Conservation (phyloP, 2,113 vertebrate genomes). For the Oncorhynchus keta region DNA sequence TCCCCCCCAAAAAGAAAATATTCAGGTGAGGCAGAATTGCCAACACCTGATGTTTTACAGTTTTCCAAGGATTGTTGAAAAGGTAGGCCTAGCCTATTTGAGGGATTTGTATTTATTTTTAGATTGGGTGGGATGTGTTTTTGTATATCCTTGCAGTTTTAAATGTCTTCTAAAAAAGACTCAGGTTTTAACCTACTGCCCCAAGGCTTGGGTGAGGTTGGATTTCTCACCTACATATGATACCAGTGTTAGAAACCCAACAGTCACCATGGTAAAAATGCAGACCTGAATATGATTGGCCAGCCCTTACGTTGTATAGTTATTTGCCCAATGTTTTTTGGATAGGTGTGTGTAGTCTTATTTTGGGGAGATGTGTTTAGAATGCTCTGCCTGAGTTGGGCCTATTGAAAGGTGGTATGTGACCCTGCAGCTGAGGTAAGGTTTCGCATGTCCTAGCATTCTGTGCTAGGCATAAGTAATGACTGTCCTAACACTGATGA, state of each 20-base stretch:
- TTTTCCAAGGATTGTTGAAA: no score
- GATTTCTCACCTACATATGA: neutral
- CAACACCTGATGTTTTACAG: no score
- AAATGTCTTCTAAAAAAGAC: neutral
- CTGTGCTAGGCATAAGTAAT: neutral
- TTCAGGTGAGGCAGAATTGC: neutral
- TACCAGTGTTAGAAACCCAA: neutral
- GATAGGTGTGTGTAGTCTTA: neutral
- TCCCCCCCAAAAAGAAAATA: no score
- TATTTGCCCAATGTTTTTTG: neutral
- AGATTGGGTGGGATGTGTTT: neutral
- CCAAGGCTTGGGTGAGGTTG: no score
- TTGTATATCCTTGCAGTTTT: neutral
- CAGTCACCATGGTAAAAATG: neutral
- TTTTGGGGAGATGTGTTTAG: slow-evolving; percentile 4
- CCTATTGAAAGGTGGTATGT: slow-evolving; percentile 8
- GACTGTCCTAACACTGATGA: neutral
- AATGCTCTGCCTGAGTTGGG: slow-evolving; percentile 33
- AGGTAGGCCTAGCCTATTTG: no score
- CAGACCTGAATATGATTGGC: neutral
- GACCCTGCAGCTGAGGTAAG: slow-evolving; percentile 3
- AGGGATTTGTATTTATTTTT: neutral
- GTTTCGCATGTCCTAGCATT: slow-evolving; percentile 18
- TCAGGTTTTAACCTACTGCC: neutral
- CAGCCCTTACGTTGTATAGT: neutral